Evolutionary conservation across 2,113 vertebrate species (phyloP), one percentile per base, ranked within the genome.

Genomic region (Edolisoma coerulescens): DNA sequence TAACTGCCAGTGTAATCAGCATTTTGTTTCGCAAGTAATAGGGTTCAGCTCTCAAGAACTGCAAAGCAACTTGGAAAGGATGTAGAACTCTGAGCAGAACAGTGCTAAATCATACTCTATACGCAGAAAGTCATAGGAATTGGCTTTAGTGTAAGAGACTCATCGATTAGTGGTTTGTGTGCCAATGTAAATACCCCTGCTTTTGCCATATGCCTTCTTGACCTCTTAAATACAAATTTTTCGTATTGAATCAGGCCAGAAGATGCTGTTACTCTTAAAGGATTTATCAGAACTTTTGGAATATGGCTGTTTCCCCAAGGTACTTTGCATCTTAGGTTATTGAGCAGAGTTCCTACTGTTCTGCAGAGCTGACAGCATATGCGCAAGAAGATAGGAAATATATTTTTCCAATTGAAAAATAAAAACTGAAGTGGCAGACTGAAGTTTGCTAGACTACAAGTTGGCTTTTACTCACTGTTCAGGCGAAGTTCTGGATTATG

Each of bases 91-190:
- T 39, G 69, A 91, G 81, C 49, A 73, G 52, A 32, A 5, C 14
- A 26, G 24, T 39, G n/a, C 47, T 91, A 68, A 84, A 84, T 86
- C 73, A 39, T 28, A n/a, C 56, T 45, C 15, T 49, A 1, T 39
- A 1, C 45, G 42, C 56, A 53, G 67, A 26, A 45, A 83, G 42
- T 53, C 22, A 20, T 3, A 80, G 45, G 44, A 73, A 19, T 39
- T 77, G 7, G 32, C 33, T 90, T 80, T 90, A 47, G 39, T 9
- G 6, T 56, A 68, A 76, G 53, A 70, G 33, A 64, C 10, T 69
- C 50, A 20, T 60, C 1, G n/a, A 77, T 88, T 30, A 85, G 50
- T 0, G 0, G 11, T 54, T 73, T 65, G 12, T 75, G 65, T 5
- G 11, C 42, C 2, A 2, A 19, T 32, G 8, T 71, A 75, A 81